A percentile compares a stretch with the other conserved stretches of the same genome.
phyloP scores from a whole-genome alignment of 2,888 invertebrate genomes.

The Omphaloscelis lunosa region DNA sequence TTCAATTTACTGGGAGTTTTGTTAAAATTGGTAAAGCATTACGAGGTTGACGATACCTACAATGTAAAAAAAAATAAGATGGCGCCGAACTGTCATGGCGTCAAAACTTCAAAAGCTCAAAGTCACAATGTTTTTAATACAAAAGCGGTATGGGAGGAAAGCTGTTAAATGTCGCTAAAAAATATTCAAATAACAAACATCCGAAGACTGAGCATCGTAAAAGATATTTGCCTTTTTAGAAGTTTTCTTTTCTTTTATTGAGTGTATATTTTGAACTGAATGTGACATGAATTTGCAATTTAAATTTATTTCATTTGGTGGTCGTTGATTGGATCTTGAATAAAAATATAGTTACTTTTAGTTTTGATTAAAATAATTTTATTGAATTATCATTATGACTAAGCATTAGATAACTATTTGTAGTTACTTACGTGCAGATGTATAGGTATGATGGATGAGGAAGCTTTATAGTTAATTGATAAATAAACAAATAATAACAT shows the following conservation, averaged over 20 bases:
- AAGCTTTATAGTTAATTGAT: no score
- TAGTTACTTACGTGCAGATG: no score
- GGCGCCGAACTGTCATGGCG: background rate
- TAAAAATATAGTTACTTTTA: background rate
- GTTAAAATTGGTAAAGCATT: background rate
- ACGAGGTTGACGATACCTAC: background rate
- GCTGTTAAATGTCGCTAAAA: slow-evolving; percentile 34
- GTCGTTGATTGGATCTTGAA: background rate
- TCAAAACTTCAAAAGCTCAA: background rate
- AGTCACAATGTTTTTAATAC: slow-evolving; percentile 1
- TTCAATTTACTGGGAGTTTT: background rate
- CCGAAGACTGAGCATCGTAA: slow-evolving; percentile 17
- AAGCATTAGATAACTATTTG: background rate
- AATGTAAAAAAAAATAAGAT: background rate
- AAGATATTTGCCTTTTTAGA: slow-evolving; percentile 11
- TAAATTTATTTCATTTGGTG: background rate
- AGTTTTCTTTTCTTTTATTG: slow-evolving; percentile 1
- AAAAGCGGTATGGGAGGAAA: slow-evolving; percentile 23
- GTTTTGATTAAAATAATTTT: no score
- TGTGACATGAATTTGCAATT: slow-evolving; percentile 10
- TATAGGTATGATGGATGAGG: no score
- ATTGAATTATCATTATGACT: background rate
- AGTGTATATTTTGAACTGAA: background rate
- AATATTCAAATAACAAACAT: slow-evolving; percentile 14
- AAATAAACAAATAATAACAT: no score